Evolutionary conservation across 1,140 invertebrate genomes (phyloP).

Genomic region (Camponotus floridanus): DNA sequence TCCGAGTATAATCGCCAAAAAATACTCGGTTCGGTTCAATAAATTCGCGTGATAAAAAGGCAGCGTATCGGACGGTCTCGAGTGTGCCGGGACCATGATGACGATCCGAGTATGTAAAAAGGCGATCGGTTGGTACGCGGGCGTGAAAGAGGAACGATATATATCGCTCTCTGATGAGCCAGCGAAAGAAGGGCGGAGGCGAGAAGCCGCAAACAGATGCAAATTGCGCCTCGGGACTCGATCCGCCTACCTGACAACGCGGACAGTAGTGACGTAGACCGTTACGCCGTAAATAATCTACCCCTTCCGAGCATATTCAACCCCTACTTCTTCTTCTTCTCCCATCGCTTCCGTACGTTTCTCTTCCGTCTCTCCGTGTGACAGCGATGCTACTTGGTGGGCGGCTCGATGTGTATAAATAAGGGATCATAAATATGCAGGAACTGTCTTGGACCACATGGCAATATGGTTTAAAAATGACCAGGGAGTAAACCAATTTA

Average conservation of each 20-base stretch:
- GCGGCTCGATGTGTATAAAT: slow-evolving; percentile 1
- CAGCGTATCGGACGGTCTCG: slow-evolving; percentile 44
- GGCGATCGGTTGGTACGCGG: slow-evolving; percentile 47
- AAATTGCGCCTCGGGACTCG: slow-evolving; percentile 61
- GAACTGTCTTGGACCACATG: neutral
- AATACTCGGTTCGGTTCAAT: slow-evolving; percentile 28
- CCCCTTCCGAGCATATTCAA: slow-evolving; percentile 67
- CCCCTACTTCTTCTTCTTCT: slow-evolving; percentile 10
- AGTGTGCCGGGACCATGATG: slow-evolving; percentile 42
- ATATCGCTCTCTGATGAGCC: slow-evolving; percentile 69
- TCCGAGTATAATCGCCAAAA: neutral
- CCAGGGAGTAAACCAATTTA: neutral
- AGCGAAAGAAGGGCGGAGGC: slow-evolving; percentile 68
- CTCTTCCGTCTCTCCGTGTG: neutral
- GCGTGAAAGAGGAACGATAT: slow-evolving; percentile 70
- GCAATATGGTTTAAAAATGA: neutral
- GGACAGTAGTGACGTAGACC: slow-evolving; percentile 58
- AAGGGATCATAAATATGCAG: neutral
- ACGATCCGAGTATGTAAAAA: slow-evolving; percentile 55
- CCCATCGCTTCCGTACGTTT: neutral
- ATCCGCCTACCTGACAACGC: slow-evolving; percentile 70
- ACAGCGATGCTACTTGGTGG: neutral
- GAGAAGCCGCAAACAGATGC: slow-evolving; percentile 72
- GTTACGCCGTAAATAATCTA: slow-evolving; percentile 77
- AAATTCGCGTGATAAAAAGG: slow-evolving; percentile 47